Conservation (phyloP, 1,140 invertebrate genomes). For the Drosophila nasuta region DNA sequence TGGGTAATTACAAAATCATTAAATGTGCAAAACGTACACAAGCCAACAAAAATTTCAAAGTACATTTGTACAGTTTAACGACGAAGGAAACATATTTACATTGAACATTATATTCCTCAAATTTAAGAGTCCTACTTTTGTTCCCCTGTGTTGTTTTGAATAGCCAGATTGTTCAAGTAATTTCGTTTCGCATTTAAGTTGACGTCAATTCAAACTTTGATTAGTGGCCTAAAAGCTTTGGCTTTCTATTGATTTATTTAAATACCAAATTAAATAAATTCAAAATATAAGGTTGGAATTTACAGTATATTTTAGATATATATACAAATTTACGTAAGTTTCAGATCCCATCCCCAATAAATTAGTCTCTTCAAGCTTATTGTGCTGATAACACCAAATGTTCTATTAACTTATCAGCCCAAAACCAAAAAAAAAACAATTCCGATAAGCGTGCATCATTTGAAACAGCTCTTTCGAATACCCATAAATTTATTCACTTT, state of each 20-base stretch:
- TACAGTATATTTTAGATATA: too few species aligned
- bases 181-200: constrained; percentile 40
- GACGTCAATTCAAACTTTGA: constrained; percentile 43
- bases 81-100: background rate
- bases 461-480: constrained; percentile 2
- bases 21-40: constrained; percentile 46
- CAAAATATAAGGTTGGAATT: too few species aligned
- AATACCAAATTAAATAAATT: too few species aligned
- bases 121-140: background rate
- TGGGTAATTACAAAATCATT: constrained; percentile 79
- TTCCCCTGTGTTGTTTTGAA: background rate
- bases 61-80: background rate
- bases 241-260: background rate
- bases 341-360: background rate
- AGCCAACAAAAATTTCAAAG: background rate
- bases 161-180: constrained; percentile 61
- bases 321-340: too few species aligned
- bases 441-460: constrained; percentile 27
- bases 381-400: constrained; percentile 9
- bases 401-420: constrained; percentile 24
- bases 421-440: background rate
- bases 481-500: constrained; percentile 19
- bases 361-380: constrained; percentile 6
- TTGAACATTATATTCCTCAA: background rate
- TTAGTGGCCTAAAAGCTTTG: background rate